Percentiles rank a stretch among this genome's conserved stretches.
phyloP scores from a whole-genome alignment of 1,140 invertebrate genomes.

The Cherax quadricarinatus region DNA sequence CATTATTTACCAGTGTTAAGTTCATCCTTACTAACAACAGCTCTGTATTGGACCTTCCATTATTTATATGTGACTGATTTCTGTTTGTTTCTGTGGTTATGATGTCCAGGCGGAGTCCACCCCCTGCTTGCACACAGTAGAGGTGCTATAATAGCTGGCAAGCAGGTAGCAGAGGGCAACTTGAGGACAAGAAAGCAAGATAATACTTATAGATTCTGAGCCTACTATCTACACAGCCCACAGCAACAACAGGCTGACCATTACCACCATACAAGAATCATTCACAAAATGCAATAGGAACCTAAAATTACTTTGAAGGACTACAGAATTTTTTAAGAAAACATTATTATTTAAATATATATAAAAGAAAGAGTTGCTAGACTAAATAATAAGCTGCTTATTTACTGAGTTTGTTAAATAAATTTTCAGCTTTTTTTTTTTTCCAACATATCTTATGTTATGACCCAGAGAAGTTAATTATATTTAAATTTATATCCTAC shows the following conservation, averaged over 20 bases:
- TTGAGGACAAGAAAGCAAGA: conserved; percentile 39
- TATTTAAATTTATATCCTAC: not conserved
- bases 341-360: not conserved
- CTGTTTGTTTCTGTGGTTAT: conserved; percentile 63
- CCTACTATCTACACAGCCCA: conserved; percentile 40
- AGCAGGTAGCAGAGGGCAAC: conserved; percentile 53
- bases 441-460: not conserved
- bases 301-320: not conserved
- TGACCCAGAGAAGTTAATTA: not conserved
- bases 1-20: too few species aligned
- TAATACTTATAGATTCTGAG: conserved; percentile 47
- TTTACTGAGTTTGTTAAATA: not conserved
- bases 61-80: conserved; percentile 56
- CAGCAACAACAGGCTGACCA: conserved; percentile 27
- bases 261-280: conserved; percentile 16
- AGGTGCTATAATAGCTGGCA: conserved; percentile 63
- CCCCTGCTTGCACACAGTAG: conserved; percentile 65
- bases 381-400: not conserved
- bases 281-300: not conserved
- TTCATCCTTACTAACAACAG: too few species aligned
- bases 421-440: not conserved
- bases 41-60: not conserved
- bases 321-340: not conserved
- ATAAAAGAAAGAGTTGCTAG: not conserved
- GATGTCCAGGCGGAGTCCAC: conserved; percentile 67